A percentile compares a stretch with the other conserved stretches of the same genome.
These are phyloP conservation scores for Intellagama lesueurii DNA, from an alignment of 2,797 vertebrate genomes.

Conservation along the genomic window DNA sequence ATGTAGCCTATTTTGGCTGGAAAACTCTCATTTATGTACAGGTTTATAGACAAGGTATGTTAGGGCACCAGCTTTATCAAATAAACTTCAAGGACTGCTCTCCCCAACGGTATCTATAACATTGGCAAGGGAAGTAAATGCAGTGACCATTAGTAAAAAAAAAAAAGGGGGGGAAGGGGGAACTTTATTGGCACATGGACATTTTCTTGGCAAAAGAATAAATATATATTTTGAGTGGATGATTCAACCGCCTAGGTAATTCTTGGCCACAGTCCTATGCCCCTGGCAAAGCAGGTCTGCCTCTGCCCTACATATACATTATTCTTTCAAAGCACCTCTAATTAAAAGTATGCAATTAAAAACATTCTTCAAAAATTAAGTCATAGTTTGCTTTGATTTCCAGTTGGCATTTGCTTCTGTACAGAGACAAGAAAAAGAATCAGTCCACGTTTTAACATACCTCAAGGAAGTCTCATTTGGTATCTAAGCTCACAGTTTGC, in stretches of 20 bases:
- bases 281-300: constrained; percentile 46
- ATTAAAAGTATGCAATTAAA: constrained; percentile 26
- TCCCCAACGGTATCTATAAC: background rate
- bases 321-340: background rate
- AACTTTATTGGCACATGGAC: too few relatives aligned
- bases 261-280: constrained; percentile 25
- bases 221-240: background rate
- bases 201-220: background rate
- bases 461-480: background rate
- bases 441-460: background rate
- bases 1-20: background rate
- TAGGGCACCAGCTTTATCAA: too few relatives aligned
- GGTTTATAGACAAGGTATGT: background rate
- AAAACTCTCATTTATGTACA: background rate
- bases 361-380: constrained; percentile 34
- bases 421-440: fast-evolving
- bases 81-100: background rate
- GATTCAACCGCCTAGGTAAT: constrained; percentile 45
- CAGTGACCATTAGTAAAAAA: too few relatives aligned
- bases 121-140: background rate
- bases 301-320: constrained; percentile 42
- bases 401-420: fast-evolving
- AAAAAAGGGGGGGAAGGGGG: background rate
- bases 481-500: background rate
- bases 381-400: constrained; percentile 2